Evolutionary conservation across 2,113 vertebrate species (phyloP).

Genomic region (Eudyptes chrysolophus): DNA sequence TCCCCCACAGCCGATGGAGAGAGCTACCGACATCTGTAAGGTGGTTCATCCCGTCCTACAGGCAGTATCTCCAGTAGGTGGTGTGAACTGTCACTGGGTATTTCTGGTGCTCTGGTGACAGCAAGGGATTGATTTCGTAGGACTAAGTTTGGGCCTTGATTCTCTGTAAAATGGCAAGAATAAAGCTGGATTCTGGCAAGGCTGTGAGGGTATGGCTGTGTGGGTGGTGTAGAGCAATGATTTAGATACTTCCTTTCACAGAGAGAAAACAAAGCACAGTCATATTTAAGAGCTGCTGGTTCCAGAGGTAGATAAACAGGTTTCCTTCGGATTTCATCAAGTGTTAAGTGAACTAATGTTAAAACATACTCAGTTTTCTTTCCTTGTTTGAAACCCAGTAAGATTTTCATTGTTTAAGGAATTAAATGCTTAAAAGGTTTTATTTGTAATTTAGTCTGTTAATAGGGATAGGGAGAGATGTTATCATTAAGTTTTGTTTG

Average conservation of each 20-base stretch:
- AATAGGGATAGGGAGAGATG: neutral
- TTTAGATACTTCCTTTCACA: neutral
- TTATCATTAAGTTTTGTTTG: neutral
- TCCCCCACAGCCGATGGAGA: rapidly evolving
- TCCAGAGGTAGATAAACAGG: neutral
- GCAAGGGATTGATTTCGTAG: neutral
- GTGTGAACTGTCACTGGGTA: neutral
- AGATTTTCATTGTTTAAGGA: neutral
- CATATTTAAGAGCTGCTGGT: neutral
- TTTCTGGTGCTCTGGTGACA: neutral
- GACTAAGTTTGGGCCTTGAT: neutral
- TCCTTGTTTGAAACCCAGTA: neutral
- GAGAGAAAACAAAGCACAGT: neutral
- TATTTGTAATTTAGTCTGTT: neutral
- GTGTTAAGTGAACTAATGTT: neutral
- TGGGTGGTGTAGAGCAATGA: neutral
- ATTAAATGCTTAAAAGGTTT: neutral
- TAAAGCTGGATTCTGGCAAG: neutral
- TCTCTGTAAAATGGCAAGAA: neutral
- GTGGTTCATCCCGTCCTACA: neutral
- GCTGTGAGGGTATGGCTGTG: neutral
- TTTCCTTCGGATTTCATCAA: neutral
- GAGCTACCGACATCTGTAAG: neutral
- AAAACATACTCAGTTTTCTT: neutral
- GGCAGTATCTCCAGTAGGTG: rapidly evolving